Conservation (phyloP, 1,140 invertebrate species). For the Tribolium castaneum region DNA sequence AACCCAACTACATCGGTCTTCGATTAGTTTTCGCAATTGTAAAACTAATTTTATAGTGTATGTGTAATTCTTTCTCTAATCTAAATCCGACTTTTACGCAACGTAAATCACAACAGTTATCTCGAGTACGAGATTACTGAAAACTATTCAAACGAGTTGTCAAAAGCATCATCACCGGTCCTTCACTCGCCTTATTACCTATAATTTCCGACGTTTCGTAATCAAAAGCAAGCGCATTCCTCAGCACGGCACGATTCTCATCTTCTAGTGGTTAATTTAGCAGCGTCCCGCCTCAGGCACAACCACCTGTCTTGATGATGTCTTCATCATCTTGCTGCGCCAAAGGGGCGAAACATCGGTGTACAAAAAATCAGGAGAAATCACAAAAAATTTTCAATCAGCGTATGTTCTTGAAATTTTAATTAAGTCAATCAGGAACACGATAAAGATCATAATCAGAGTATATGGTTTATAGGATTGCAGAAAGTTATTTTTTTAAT, state of each 20-base stretch:
- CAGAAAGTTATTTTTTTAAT: too few species aligned
- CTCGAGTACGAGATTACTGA: not conserved
- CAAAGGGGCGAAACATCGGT: not conserved
- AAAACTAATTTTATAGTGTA: too few species aligned
- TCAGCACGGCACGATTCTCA: conserved; percentile 2
- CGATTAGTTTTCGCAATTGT: too few species aligned
- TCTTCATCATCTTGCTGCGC: conserved; percentile 48
- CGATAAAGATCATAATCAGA: too few species aligned
- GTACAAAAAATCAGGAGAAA: too few species aligned
- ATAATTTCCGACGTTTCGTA: conserved; percentile 10
- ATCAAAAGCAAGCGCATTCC: conserved; percentile 17
- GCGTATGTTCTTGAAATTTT: too few species aligned
- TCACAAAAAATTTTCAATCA: too few species aligned
- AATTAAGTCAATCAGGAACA: too few species aligned
- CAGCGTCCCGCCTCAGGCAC: conserved; percentile 46
- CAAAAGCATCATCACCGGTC: not conserved
- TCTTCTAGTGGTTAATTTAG: conserved; percentile 19
- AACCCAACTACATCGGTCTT: too few species aligned
- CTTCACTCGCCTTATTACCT: not conserved
- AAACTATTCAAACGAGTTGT: not conserved
- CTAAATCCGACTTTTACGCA: not conserved
- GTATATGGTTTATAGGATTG: too few species aligned
- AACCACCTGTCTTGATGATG: conserved; percentile 54
- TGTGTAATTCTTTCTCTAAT: too few species aligned
- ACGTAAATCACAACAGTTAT: not conserved